Evolutionary conservation across 2,113 vertebrate species (phyloP), one percentile per base, ranked within the genome.

Genomic region (Erpornis zantholeuca): DNA sequence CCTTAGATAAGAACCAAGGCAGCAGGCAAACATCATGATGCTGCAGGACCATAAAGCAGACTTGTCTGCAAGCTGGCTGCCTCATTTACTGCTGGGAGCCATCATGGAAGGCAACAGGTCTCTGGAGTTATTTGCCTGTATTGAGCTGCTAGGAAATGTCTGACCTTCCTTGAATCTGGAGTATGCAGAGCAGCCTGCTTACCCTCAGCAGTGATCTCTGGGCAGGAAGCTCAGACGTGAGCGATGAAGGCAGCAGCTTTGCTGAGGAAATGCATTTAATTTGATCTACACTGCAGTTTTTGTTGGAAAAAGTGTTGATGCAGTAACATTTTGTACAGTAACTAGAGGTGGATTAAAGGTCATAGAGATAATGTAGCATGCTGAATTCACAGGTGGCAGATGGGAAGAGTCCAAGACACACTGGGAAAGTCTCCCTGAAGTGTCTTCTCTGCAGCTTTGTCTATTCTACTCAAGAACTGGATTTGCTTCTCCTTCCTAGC

Each of bases 231-330:
- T 86, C 36, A 56, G 92, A 49, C 2, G 8, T 72, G 96, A 93
- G 68, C 0, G 4, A 88, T 90, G 90, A 80, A 86, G 80, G 92
- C 76, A 86, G 80, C 49, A 88, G 49, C 80, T 96, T 94, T 95
- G 94, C 92, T 86, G 90, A 96, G 93, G 88, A 97, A 86, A 94
- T 84, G 93, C 92, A 84, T 93, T 96, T 90, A 70, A 95, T 97
- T 93, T 4, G 18, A 91, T 81, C 90, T 81, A 81, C 92, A 6
- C 86, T 92, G 90, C 96, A 96, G 88, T 93, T 96, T 95, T 88
- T 90, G 72, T 56, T 78, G 88, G 88, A 50, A 90, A 92, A 96
- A 90, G 40, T 1, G 72, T 96, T 73, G 94, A 96, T 96, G 96
- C 90, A 96, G 94, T 93, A 95, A 94, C 93, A 91, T 93, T 93